Evolutionary conservation across 2,888 invertebrate species (phyloP), one percentile per base, ranked within the genome.

Genomic region (Tridacna gigas): DNA sequence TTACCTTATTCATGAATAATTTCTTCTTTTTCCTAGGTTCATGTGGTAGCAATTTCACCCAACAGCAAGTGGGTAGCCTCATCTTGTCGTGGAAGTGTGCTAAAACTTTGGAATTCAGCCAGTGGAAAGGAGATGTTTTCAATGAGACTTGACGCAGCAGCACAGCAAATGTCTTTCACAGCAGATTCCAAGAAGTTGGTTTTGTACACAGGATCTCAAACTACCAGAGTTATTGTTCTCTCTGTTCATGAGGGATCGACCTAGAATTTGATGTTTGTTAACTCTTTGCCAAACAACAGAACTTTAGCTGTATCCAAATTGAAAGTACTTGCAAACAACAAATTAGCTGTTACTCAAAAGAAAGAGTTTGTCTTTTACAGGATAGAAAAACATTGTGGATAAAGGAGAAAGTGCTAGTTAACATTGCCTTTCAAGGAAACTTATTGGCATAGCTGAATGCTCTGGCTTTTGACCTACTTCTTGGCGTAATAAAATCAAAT

Each of bases 51-150:
- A 3, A 85, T 91, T 37, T 89, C 91, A 12, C 88, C 89, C 22
- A 82, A 92, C 83, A 86, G 77, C 26, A 79, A 86, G 45, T 90
- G 90, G 88, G 89, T 91, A 20, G 87, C 86, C 4, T 91, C 92
- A 0, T 77, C 85, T 1, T 91, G 91, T 75, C 76, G 74, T 20
- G 86, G 89, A 66, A 89, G 88, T 56, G 73, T 84, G 11, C 74
- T 92, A 25, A 92, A 91, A 65, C 80, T 92, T 12, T 92, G 92
- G 92, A 86, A 89, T 15, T 77, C 87, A 0, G 51, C 73, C 3
- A 80, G 88, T 4, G 91, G 87, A 0, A 69, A 65, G 63, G 91
- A 91, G 60, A 75, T 88, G 45, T 91, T 91, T 79, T 88, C 86
- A n/a, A 73, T 89, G 12, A 81, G 88, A 25, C 83, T 91, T 0